Evolutionary conservation across 2,888 invertebrate genomes (phyloP).

Genomic region (Orchestes rusci): DNA sequence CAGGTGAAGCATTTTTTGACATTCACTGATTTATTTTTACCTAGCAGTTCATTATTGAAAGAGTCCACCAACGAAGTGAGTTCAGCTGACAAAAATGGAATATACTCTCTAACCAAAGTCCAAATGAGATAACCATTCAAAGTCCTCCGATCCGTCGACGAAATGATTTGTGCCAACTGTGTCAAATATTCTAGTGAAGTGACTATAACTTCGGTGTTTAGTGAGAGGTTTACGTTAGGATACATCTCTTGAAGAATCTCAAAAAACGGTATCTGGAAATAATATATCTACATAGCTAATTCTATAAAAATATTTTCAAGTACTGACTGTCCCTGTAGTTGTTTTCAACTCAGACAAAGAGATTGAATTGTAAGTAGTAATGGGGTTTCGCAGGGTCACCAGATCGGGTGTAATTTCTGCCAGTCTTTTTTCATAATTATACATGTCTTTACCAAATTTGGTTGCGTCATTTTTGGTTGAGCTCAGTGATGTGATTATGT

Average conservation of each 20-base stretch:
- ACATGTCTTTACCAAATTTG: constrained; percentile 48
- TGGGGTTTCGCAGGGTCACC: constrained; percentile 38
- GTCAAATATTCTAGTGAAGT: constrained; percentile 47
- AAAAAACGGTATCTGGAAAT: constrained; percentile 43
- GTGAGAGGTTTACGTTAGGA: constrained; percentile 45
- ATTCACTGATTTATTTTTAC: no score
- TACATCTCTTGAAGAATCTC: constrained; percentile 47
- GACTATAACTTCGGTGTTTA: constrained; percentile 48
- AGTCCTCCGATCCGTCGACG: constrained; percentile 46
- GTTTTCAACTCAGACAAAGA: constrained; percentile 43
- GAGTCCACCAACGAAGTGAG: constrained; percentile 34
- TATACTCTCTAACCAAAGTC: constrained; percentile 48
- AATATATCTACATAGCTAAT: background rate
- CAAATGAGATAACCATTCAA: constrained; percentile 55
- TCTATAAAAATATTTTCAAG: background rate
- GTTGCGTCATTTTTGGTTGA: constrained; percentile 44
- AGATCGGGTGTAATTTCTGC: constrained; percentile 47
- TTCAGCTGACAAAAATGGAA: constrained; percentile 49
- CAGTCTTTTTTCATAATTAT: constrained; percentile 49
- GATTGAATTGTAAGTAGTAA: constrained; percentile 40
- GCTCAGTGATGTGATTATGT: constrained; percentile 45
- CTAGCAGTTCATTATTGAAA: constrained; percentile 36
- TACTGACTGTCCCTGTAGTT: constrained; percentile 18
- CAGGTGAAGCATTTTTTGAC: no score
- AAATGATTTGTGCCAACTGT: constrained; percentile 47